Base-by-base conservation (phyloP, 2,113 vertebrate species). In the Cephalopholis sonnerati region DNA sequence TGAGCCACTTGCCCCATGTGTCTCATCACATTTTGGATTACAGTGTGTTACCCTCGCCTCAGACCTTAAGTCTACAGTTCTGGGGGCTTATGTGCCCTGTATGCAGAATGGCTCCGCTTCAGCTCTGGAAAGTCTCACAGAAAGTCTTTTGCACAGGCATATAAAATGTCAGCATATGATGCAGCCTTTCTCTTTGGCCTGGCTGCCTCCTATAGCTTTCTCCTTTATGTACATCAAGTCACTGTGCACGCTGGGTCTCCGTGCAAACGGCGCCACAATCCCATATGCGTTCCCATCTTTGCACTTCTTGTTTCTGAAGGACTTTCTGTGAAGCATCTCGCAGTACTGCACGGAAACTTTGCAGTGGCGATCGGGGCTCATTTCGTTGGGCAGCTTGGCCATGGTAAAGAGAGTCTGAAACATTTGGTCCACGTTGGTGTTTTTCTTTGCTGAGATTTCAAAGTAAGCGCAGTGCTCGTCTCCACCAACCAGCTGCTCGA, bases 201-300 rank as follows among this genome's bases (percentile, higher is more conserved):
- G 98, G 53, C 96, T 81, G 1, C 96, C 95, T 0, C 96, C 96
- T 15, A 96, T 91, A 11, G 97, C 95, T 79, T 99, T 99, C 91
- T 97, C 97, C 2, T 97, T 96, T 70, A 99, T 98, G 91, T 99
- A 99, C 97, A 97, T 96, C 87, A 99, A 96, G 96, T 99, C 98
- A 48, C 98, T 99, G 95, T 99, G 98, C 83, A 99, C 97, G 70
- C 98, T 99, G 15, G 98, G 98, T 32, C 98, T 90, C 61, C 97
- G 96, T 53, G 98, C 98, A 3, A 97, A 99, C 46, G 98, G 97
- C 2, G 97, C 97, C 89, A 99, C 95, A 46, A 99, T 94, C 64
- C 98, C 98, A 0, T 97, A 98, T 1, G 98, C 98, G 55, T 97
- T 97, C 2, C 96, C 95, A 0, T 97, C 98, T 16, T 97, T 97